A percentile compares a stretch with the other conserved stretches of the same genome.
phyloP scores from a whole-genome alignment of 2,888 invertebrate genomes.

The Nipponacmea schrenckii region DNA sequence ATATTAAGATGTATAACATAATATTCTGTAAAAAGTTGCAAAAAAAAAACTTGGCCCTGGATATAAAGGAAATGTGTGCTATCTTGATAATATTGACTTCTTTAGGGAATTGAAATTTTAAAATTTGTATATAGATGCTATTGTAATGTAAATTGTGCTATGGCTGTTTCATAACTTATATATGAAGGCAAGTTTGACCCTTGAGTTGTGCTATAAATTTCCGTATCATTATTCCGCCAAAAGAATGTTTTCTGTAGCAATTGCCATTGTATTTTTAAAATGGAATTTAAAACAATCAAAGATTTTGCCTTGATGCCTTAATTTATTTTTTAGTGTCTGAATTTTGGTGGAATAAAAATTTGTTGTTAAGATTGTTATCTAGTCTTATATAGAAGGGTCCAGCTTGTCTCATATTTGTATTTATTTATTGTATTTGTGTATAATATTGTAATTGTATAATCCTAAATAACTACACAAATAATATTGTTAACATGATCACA shows the following conservation, averaged over 20 bases:
- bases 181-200: constrained; percentile 5
- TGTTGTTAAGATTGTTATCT: constrained; percentile 2
- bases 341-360: neutral
- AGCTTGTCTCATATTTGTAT: neutral
- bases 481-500: too few relatives aligned
- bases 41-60: too few relatives aligned
- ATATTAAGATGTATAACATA: too few relatives aligned
- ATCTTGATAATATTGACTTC: too few relatives aligned
- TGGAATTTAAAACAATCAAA: neutral
- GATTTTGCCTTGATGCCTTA: neutral
- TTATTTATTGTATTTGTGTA: neutral
- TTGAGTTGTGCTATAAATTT: neutral
- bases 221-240: neutral
- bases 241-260: neutral
- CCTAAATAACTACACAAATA: too few relatives aligned
- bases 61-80: too few relatives aligned
- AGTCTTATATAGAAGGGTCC: constrained; percentile 4
- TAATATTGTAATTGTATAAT: too few relatives aligned
- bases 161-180: neutral
- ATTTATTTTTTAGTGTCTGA: neutral
- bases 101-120: too few relatives aligned
- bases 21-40: too few relatives aligned
- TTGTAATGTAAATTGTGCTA: too few relatives aligned
- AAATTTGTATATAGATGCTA: too few relatives aligned
- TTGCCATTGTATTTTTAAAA: neutral